These are phyloP conservation scores for Erynnis tages DNA, from an alignment of 2,888 invertebrate species.

Conservation along the genomic window DNA sequence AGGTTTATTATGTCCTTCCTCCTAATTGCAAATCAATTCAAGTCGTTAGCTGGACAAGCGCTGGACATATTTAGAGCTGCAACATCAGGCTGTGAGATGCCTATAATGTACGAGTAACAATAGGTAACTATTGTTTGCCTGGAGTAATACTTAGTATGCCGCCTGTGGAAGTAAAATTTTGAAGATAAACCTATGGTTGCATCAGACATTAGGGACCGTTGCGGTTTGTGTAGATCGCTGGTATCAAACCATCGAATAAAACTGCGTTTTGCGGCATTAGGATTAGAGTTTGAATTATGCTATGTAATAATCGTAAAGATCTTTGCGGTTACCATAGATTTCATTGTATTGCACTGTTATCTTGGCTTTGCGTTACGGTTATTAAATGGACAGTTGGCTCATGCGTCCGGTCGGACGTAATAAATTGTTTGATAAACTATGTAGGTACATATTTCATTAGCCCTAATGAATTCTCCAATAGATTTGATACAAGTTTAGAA, in stretches of 20 bases:
- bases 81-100: too few relatives aligned
- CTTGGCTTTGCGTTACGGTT: constrained; percentile 61
- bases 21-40: too few relatives aligned
- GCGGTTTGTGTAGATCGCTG: too few relatives aligned
- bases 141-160: background rate
- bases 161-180: background rate
- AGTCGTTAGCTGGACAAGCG: too few relatives aligned
- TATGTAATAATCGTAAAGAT: constrained; percentile 37
- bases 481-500: too few relatives aligned
- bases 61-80: too few relatives aligned
- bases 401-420: constrained; percentile 16
- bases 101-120: too few relatives aligned
- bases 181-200: background rate
- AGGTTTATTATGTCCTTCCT: too few relatives aligned
- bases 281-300: constrained; percentile 4
- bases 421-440: background rate
- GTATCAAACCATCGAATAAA: background rate
- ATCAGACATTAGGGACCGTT: constrained; percentile 1
- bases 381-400: constrained; percentile 41
- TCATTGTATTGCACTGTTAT: constrained; percentile 56
- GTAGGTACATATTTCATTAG: background rate
- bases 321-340: constrained; percentile 57
- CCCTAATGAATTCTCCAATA: too few relatives aligned
- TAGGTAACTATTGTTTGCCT: too few relatives aligned
- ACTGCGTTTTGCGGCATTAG: background rate